These are phyloP conservation scores for Potorous gilbertii DNA, from an alignment of 2,797 vertebrate species.

Conservation along the genomic window DNA sequence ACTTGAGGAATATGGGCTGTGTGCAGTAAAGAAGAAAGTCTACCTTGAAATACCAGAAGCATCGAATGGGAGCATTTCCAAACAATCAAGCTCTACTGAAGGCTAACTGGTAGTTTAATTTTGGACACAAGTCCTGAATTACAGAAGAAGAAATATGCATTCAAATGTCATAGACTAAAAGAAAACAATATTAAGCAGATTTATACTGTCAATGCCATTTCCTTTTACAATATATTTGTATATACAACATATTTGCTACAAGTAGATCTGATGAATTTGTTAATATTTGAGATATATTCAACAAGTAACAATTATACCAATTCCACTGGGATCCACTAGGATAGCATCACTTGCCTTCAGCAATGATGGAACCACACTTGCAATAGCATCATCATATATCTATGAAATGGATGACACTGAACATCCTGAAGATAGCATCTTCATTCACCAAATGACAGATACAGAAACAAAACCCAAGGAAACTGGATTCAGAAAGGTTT, in stretches of 20 bases:
- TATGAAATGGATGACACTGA: constrained; percentile 96
- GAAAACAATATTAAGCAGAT: constrained; percentile 98
- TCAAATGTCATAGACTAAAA: constrained; percentile 98
- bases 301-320: constrained; percentile 97
- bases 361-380: constrained; percentile 95
- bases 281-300: constrained; percentile 99
- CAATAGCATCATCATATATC: constrained; percentile 98
- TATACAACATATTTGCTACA: constrained; percentile 98
- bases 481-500: not conserved
- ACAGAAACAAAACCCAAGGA: constrained; percentile 98
- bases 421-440: constrained; percentile 96
- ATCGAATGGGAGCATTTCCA: constrained; percentile 96
- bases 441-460: constrained; percentile 98
- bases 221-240: constrained; percentile 95
- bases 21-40: constrained; percentile 98
- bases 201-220: constrained; percentile 98
- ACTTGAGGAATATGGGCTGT: constrained; percentile 98
- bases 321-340: constrained; percentile 98
- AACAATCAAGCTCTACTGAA: constrained; percentile 99
- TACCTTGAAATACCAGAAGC: constrained; percentile 98
- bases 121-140: constrained; percentile 97
- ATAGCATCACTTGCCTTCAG: constrained; percentile 97
- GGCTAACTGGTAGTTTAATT: constrained; percentile 97
- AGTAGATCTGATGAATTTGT: constrained; percentile 99
- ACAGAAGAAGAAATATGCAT: constrained; percentile 99